Conservation (phyloP, 1,140 invertebrate species). For the Apis cerana region DNA sequence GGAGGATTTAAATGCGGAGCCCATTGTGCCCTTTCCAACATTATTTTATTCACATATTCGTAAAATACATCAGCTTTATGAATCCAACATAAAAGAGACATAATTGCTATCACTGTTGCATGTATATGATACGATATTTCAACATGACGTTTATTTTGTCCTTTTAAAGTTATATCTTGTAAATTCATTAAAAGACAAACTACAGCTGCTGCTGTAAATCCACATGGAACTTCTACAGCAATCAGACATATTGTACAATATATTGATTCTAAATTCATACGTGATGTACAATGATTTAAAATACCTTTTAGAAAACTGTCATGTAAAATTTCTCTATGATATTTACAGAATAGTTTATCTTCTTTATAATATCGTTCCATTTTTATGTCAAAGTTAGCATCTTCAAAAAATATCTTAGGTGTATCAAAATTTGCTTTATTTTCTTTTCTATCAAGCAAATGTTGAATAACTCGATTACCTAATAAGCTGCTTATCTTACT, state of each 20-base stretch:
- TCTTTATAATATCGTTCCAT: slow-evolving; percentile 71
- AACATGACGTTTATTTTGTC: slow-evolving; percentile 46
- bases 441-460: slow-evolving; percentile 81
- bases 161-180: slow-evolving; percentile 80
- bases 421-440: slow-evolving; percentile 80
- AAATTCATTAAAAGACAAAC: slow-evolving; percentile 82
- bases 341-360: slow-evolving; percentile 80
- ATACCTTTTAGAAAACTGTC: slow-evolving; percentile 79
- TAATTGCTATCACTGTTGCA: slow-evolving; percentile 81
- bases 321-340: slow-evolving; percentile 80
- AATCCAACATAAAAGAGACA: slow-evolving; percentile 84
- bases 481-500: slow-evolving; percentile 79
- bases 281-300: slow-evolving; percentile 75
- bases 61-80: slow-evolving; percentile 82
- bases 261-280: slow-evolving; percentile 80
- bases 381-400: slow-evolving; percentile 76
- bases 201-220: slow-evolving; percentile 81
- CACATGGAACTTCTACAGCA: slow-evolving; percentile 83
- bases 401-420: slow-evolving; percentile 81
- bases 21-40: slow-evolving; percentile 81
- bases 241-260: slow-evolving; percentile 82
- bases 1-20: slow-evolving; percentile 85
- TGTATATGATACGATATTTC: slow-evolving; percentile 80
- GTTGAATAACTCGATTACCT: slow-evolving; percentile 81
- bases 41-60: slow-evolving; percentile 81